Conservation (phyloP, 1,140 invertebrate genomes). For the Maniola jurtina region DNA sequence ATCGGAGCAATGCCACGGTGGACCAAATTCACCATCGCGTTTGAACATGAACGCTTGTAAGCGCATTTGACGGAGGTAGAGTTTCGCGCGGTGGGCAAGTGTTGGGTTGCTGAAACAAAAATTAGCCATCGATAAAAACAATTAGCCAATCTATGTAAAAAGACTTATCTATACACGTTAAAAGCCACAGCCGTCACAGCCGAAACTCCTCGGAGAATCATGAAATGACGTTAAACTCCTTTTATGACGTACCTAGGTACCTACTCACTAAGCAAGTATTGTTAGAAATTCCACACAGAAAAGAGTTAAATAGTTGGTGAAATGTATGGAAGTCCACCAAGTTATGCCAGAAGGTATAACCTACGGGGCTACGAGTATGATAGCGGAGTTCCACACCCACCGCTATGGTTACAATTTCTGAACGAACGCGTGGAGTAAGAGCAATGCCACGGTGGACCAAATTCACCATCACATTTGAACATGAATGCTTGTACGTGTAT, state of each 20-base stretch:
- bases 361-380: constrained; percentile 89
- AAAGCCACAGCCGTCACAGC: too few relatives aligned
- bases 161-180: too few relatives aligned
- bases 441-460: constrained; percentile 80
- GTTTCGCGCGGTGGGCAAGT: constrained; percentile 74
- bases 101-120: constrained; percentile 42
- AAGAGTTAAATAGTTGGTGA: too few relatives aligned
- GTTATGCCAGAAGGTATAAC: constrained; percentile 86
- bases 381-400: constrained; percentile 90
- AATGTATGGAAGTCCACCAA: too few relatives aligned
- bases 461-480: constrained; percentile 80
- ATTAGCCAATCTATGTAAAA: too few relatives aligned
- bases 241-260: too few relatives aligned
- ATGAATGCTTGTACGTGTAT: constrained; percentile 81
- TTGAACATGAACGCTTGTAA: constrained; percentile 82
- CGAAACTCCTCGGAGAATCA: too few relatives aligned
- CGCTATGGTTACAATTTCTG: constrained; percentile 91
- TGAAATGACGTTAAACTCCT: too few relatives aligned
- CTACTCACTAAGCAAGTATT: too few relatives aligned
- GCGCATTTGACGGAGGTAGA: constrained; percentile 79
- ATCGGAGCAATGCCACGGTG: constrained; percentile 79
- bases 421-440: constrained; percentile 77
- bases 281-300: too few relatives aligned
- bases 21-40: constrained; percentile 79
- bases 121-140: neutral